Conservation (phyloP, 2,797 vertebrate species). For the Rousettus madagascariensis region DNA sequence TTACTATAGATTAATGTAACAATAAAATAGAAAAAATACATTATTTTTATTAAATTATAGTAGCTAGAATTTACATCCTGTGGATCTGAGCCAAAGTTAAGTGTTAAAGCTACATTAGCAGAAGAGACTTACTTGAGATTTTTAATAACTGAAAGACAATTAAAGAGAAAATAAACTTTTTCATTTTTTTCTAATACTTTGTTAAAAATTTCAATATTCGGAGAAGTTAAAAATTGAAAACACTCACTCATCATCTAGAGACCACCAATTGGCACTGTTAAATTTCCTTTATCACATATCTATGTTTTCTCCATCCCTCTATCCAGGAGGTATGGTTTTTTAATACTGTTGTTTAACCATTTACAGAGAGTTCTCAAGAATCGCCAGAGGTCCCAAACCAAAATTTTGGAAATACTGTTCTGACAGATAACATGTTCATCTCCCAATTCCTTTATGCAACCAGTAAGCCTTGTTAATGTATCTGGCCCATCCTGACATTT, state of each 20-base stretch:
- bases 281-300: background rate
- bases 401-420: background rate
- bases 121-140: background rate
- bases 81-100: background rate
- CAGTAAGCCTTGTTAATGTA: background rate
- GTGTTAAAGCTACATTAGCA: background rate
- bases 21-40: background rate
- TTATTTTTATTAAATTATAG: background rate
- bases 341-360: background rate
- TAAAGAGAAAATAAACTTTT: background rate
- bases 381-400: background rate
- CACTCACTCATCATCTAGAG: background rate
- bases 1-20: background rate
- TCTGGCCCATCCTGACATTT: background rate
- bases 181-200: background rate
- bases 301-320: background rate
- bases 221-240: background rate
- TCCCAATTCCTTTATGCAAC: background rate
- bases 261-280: background rate
- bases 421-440: background rate
- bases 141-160: background rate
- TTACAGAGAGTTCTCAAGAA: background rate
- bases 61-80: background rate
- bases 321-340: background rate
- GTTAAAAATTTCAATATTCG: background rate